Conservation (phyloP, 2,888 invertebrate genomes). For the Smittia sp. region DNA sequence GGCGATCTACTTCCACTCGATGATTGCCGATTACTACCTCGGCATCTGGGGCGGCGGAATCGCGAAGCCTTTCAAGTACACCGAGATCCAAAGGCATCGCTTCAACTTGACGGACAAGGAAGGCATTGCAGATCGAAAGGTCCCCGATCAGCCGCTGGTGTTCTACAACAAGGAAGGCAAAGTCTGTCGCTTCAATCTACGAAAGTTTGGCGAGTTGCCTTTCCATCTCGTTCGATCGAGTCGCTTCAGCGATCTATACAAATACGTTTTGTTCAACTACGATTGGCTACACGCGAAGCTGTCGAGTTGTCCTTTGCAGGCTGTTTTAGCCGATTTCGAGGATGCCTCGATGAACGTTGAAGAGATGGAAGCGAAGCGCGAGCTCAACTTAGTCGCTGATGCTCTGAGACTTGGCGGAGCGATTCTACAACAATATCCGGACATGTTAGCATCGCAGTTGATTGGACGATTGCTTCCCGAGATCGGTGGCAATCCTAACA, state of each 20-base stretch:
- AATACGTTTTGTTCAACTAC: constrained; percentile 93
- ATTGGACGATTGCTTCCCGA: constrained; percentile 90
- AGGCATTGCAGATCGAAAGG: constrained; percentile 88
- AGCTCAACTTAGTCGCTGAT: constrained; percentile 89
- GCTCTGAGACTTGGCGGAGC: constrained; percentile 92
- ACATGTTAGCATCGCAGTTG: constrained; percentile 94
- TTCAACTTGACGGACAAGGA: constrained; percentile 85
- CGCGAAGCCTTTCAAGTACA: constrained; percentile 94
- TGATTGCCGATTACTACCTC: constrained; percentile 95
- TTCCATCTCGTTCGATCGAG: constrained; percentile 90
- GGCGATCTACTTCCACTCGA: constrained; percentile 94
- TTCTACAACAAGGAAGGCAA: constrained; percentile 88
- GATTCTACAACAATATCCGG: constrained; percentile 84
- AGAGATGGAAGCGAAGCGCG: constrained; percentile 70
- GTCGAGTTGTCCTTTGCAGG: constrained; percentile 91
- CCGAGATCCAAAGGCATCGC: constrained; percentile 91
- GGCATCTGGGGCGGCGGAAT: constrained; percentile 95
- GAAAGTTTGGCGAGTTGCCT: constrained; percentile 96
- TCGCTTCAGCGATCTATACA: constrained; percentile 84
- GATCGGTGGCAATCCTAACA: constrained; percentile 75
- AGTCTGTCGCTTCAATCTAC: constrained; percentile 84
- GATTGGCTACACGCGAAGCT: constrained; percentile 96
- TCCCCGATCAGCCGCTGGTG: constrained; percentile 88
- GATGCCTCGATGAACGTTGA: constrained; percentile 82
- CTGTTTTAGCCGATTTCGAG: constrained; percentile 92